These are phyloP conservation scores for Coecobrya sp. DNA, from an alignment of 2,888 invertebrate species.

Conservation along the genomic window DNA sequence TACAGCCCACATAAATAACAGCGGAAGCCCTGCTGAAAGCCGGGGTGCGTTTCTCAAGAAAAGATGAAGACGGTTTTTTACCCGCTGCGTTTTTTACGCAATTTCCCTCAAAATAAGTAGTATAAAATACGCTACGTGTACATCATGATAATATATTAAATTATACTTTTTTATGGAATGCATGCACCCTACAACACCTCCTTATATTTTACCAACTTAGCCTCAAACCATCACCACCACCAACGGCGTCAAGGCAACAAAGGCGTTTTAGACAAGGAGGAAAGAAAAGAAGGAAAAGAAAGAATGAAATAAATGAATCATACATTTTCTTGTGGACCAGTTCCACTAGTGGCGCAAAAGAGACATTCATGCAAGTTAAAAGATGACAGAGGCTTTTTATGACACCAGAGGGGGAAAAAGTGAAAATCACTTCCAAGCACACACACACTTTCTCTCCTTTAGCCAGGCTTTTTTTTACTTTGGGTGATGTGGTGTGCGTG, in stretches of 20 bases:
- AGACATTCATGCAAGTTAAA: conserved; percentile 66
- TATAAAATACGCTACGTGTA: not conserved
- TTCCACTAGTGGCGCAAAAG: conserved; percentile 32
- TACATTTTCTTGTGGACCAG: conserved; percentile 27
- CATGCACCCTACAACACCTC: not conserved
- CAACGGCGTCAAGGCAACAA: conserved; percentile 13
- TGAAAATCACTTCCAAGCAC: conserved; percentile 55
- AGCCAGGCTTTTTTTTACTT: not conserved
- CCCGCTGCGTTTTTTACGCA: not conserved
- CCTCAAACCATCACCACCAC: conserved; percentile 13
- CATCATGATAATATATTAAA: conserved; percentile 1
- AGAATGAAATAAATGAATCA: conserved; percentile 58
- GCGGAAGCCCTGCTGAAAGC: not conserved
- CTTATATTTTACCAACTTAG: not conserved
- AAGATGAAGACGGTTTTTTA: not conserved
- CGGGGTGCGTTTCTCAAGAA: not conserved
- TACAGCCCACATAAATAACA: too few species aligned
- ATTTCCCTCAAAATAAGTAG: not conserved
- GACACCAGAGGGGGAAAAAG: conserved; percentile 59
- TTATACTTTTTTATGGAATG: conserved; percentile 1
- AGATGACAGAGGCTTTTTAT: conserved; percentile 67
- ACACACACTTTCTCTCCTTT: conserved; percentile 1
- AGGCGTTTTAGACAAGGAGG: not conserved
- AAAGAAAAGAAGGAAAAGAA: not conserved
- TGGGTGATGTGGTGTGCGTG: not conserved